These are phyloP conservation scores for Sesia apiformis DNA, from an alignment of 2,888 invertebrate genomes.

Conservation along the genomic window DNA sequence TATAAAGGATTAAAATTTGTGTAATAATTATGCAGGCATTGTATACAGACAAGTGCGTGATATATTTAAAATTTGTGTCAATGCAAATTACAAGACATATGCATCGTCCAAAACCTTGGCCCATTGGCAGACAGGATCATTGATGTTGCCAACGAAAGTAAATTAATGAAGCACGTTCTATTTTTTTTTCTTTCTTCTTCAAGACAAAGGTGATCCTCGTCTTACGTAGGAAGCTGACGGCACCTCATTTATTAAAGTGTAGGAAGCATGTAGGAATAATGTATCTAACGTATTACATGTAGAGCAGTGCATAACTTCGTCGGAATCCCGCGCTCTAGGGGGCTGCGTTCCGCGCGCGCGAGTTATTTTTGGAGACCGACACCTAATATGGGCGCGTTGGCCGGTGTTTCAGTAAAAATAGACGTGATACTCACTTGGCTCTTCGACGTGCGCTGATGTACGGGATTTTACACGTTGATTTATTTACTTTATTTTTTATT, in stretches of 20 bases:
- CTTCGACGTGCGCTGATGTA: constrained; percentile 18
- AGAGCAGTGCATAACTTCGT: neutral
- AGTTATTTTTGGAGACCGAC: constrained; percentile 57
- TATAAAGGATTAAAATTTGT: too few species aligned
- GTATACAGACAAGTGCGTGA: too few species aligned
- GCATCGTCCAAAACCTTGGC: constrained; percentile 18
- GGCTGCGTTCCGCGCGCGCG: constrained; percentile 28
- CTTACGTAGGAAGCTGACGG: neutral
- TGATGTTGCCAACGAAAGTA: neutral
- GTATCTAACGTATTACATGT: neutral
- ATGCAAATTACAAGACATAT: neutral
- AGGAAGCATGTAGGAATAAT: too few species aligned
- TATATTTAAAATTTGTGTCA: too few species aligned
- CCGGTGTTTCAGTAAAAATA: constrained; percentile 61
- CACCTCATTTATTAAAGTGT: neutral
- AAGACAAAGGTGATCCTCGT: neutral
- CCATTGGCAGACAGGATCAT: constrained; percentile 15
- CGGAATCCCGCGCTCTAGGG: constrained; percentile 33
- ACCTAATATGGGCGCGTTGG: constrained; percentile 70
- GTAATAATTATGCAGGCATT: too few species aligned
- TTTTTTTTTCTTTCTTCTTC: neutral
- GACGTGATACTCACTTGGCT: constrained; percentile 29
- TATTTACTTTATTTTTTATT: neutral
- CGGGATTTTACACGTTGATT: constrained; percentile 11
- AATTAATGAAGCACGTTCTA: neutral